Percentiles rank a stretch among this genome's conserved stretches.
Conservation (phyloP, 2,113 vertebrate genomes). For the Siniperca chuatsi region DNA sequence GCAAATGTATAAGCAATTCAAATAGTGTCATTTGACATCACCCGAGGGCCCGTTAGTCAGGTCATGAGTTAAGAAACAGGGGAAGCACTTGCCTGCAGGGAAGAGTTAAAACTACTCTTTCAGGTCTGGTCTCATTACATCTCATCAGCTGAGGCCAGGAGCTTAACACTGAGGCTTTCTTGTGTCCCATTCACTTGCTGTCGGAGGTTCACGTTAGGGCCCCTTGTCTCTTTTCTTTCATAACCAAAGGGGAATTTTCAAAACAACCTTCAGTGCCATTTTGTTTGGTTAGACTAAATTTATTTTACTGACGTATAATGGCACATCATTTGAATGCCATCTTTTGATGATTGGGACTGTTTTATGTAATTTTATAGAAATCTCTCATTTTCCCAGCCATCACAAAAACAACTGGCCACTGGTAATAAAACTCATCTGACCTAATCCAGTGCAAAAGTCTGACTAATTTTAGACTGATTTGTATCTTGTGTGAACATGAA, state of each 20-base stretch:
- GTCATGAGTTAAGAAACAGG: constrained; percentile 38
- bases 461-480: too few relatives aligned
- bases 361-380: not conserved
- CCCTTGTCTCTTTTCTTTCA: not conserved
- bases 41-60: not conserved
- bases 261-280: not conserved
- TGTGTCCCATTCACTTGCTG: not conserved
- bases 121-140: not conserved
- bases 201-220: not conserved
- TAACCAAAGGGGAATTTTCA: not conserved
- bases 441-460: not conserved
- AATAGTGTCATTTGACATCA: not conserved
- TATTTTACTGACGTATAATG: not conserved
- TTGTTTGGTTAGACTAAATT: not conserved
- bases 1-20: constrained; percentile 1
- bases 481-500: not conserved
- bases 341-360: not conserved
- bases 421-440: not conserved
- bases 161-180: constrained; percentile 17
- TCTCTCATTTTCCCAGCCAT: not conserved
- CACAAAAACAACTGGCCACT: not conserved
- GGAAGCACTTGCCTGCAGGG: not conserved
- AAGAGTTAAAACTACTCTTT: rapidly evolving
- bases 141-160: constrained; percentile 29
- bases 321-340: not conserved